Evolutionary conservation across 2,113 vertebrate genomes (phyloP).

Genomic region (Sylvietta virens): DNA sequence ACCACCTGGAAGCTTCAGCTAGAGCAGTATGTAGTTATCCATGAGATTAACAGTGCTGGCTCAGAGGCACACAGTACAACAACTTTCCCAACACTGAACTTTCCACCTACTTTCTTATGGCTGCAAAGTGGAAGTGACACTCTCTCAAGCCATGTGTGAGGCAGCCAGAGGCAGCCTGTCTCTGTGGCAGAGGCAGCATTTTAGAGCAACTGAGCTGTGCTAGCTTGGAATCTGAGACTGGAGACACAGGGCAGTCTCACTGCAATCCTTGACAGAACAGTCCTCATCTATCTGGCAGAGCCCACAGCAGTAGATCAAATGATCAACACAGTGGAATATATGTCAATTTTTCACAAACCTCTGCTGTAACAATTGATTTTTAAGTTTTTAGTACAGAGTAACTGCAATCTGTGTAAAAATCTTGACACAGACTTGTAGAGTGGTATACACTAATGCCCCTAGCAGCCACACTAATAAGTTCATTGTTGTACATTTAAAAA

Average conservation of each 20-base stretch:
- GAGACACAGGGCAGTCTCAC: background rate
- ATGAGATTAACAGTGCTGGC: background rate
- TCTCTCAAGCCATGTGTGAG: background rate
- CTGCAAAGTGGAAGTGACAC: background rate
- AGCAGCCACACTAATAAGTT: background rate
- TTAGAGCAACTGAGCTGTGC: background rate
- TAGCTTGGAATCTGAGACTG: background rate
- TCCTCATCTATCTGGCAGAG: background rate
- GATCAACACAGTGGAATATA: background rate
- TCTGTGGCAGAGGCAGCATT: background rate
- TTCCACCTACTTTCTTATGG: background rate
- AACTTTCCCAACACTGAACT: background rate
- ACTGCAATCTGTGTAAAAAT: background rate
- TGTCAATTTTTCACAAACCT: background rate
- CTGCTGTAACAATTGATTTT: background rate
- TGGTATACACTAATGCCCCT: background rate
- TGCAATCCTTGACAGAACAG: background rate
- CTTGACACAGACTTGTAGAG: background rate
- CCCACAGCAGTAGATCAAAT: background rate
- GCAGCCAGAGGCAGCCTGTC: background rate
- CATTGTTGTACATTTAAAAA: background rate
- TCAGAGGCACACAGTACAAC: background rate
- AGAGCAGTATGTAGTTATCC: background rate
- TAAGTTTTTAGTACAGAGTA: background rate
- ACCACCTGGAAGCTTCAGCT: slow-evolving; percentile 37